phyloP scores from a whole-genome alignment of 2,888 invertebrate genomes.

The Nineta flava region DNA sequence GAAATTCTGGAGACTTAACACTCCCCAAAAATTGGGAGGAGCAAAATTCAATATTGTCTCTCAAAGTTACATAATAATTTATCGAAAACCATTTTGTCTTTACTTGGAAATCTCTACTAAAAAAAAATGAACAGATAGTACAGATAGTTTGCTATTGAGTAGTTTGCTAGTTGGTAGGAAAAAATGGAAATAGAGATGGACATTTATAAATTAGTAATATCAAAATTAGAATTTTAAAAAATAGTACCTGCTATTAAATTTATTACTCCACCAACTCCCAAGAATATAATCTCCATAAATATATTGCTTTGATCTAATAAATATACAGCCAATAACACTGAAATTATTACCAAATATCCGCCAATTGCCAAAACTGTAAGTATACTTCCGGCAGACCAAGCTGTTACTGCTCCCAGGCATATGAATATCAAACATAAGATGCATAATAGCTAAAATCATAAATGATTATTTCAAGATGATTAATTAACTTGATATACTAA shows the following conservation, averaged over 20 bases:
- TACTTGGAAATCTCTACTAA: no score
- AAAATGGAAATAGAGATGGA: no score
- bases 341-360: constrained; percentile 9
- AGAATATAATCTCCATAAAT: constrained; percentile 9
- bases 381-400: constrained; percentile 4
- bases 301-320: constrained; percentile 10
- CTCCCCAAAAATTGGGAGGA: no score
- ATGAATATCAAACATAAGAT: constrained; percentile 6
- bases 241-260: constrained; percentile 8
- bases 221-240: background rate
- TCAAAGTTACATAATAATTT: no score
- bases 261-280: constrained; percentile 9
- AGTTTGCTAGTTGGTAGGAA: no score
- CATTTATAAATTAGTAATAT: no score
- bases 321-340: constrained; percentile 10
- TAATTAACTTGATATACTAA: background rate
- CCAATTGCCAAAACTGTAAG: constrained; percentile 5
- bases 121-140: no score
- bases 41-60: no score
- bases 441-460: constrained; percentile 1
- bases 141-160: no score
- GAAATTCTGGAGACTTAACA: no score
- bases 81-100: no score
- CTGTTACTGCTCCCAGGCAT: constrained; percentile 2
- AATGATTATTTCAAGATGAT: no score